These are phyloP conservation scores for Drosophila burlai DNA, from an alignment of 1,140 invertebrate species.

Conservation along the genomic window DNA sequence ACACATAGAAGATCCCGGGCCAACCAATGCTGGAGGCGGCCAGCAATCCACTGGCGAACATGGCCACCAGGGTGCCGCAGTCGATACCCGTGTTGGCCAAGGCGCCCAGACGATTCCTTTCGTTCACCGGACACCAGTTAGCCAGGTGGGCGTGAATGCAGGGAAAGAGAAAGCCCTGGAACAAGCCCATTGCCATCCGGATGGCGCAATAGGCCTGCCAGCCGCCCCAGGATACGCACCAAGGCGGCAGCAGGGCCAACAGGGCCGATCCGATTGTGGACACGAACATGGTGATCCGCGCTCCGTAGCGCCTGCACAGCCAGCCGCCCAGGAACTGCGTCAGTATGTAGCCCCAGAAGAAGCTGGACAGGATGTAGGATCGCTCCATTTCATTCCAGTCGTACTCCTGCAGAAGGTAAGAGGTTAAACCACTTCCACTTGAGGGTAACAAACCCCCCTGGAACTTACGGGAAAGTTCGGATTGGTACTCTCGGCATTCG, in stretches of 20 bases:
- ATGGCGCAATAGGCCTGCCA: conserved; percentile 87
- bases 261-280: conserved; percentile 86
- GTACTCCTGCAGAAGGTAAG: conserved; percentile 64
- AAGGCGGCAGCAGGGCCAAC: conserved; percentile 86
- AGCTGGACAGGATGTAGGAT: conserved; percentile 88
- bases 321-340: conserved; percentile 89
- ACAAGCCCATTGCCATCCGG: conserved; percentile 91
- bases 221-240: conserved; percentile 85
- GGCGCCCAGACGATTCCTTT: conserved; percentile 87
- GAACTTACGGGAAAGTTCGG: conserved; percentile 67
- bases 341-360: conserved; percentile 88
- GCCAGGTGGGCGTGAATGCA: conserved; percentile 91
- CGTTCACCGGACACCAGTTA: conserved; percentile 90
- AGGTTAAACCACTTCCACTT: background rate
- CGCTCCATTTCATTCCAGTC: conserved; percentile 86
- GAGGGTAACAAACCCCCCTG: background rate
- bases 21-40: conserved; percentile 89
- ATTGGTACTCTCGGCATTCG: conserved; percentile 68
- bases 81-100: conserved; percentile 88
- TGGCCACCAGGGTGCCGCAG: conserved; percentile 90
- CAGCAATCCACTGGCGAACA: conserved; percentile 88
- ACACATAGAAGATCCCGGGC: conserved; percentile 92
- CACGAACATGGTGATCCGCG: conserved; percentile 87
- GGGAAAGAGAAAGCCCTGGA: conserved; percentile 92
- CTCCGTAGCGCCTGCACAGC: conserved; percentile 88